These are phyloP conservation scores for Hydrotaea cyrtoneurina DNA, from an alignment of 2,888 invertebrate species.

Conservation along the genomic window DNA sequence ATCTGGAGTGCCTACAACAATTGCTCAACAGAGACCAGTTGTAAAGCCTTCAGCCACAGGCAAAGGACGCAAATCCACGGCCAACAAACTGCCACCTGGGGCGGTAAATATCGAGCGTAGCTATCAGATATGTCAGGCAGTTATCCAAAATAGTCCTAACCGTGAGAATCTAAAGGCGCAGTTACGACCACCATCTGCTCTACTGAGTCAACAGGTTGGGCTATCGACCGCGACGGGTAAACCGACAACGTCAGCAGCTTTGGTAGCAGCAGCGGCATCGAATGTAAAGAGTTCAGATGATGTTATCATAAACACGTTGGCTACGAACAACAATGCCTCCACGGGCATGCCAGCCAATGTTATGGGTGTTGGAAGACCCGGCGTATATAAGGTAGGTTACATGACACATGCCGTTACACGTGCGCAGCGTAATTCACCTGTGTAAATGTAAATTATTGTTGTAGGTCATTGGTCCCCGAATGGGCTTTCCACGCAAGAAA, in stretches of 20 bases:
- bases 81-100: slow-evolving; percentile 91
- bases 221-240: slow-evolving; percentile 49
- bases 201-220: slow-evolving; percentile 80
- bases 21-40: slow-evolving; percentile 78
- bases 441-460: slow-evolving; percentile 21
- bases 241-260: slow-evolving; percentile 54
- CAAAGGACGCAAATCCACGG: slow-evolving; percentile 80
- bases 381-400: slow-evolving; percentile 77
- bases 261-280: slow-evolving; percentile 68
- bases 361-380: slow-evolving; percentile 78
- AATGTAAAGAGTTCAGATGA: slow-evolving; percentile 73
- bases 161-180: slow-evolving; percentile 92
- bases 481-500: slow-evolving; percentile 80
- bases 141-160: slow-evolving; percentile 96
- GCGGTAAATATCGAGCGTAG: slow-evolving; percentile 96
- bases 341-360: slow-evolving; percentile 75
- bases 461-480: slow-evolving; percentile 79
- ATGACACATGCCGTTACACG: too few species aligned
- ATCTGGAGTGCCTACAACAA: slow-evolving; percentile 78
- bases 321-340: slow-evolving; percentile 71
- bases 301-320: slow-evolving; percentile 67
- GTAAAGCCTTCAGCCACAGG: slow-evolving; percentile 76
- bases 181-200: slow-evolving; percentile 91
- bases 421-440: too few species aligned
- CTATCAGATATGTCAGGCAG: slow-evolving; percentile 95